Evolutionary conservation across 2,888 invertebrate species (phyloP).

Genomic region (Coelopa pilipes): DNA sequence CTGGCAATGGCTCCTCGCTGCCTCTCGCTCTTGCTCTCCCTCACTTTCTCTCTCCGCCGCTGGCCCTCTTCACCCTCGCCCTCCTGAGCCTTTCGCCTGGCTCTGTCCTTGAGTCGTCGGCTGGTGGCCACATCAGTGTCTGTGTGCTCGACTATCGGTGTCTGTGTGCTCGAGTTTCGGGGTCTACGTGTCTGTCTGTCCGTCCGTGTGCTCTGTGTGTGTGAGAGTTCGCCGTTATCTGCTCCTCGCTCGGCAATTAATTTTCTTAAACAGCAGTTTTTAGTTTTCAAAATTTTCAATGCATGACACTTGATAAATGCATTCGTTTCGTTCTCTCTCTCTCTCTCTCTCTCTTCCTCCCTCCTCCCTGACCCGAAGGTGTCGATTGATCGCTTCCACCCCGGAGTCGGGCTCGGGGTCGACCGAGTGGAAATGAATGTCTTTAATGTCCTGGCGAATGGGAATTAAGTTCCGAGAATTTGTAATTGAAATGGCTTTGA

Average conservation of each 20-base stretch:
- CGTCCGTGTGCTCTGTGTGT: neutral
- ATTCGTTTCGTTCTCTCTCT: constrained; percentile 4
- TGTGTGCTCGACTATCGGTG: neutral
- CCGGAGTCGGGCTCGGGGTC: too few species aligned
- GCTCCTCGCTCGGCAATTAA: constrained; percentile 25
- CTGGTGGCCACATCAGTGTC: neutral
- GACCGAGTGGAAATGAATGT: neutral
- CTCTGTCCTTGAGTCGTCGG: neutral
- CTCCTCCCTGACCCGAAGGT: too few species aligned
- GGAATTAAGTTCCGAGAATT: constrained; percentile 43
- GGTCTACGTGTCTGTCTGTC: neutral
- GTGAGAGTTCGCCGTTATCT: constrained; percentile 6
- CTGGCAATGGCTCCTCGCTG: neutral
- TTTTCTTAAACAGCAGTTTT: constrained; percentile 34
- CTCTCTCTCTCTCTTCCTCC: too few species aligned
- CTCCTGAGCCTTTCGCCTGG: neutral
- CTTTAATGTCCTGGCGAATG: constrained; percentile 2
- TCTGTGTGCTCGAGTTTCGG: neutral
- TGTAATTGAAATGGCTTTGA: constrained; percentile 47
- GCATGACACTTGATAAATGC: constrained; percentile 31
- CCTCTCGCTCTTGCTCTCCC: neutral
- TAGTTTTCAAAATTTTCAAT: constrained; percentile 30
- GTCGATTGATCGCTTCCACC: too few species aligned
- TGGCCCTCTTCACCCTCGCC: neutral
- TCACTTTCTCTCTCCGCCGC: too few species aligned